Evolutionary conservation across 1,140 invertebrate species (phyloP), one percentile per base, ranked within the genome.

Genomic region (Rhopalosiphum padi): DNA sequence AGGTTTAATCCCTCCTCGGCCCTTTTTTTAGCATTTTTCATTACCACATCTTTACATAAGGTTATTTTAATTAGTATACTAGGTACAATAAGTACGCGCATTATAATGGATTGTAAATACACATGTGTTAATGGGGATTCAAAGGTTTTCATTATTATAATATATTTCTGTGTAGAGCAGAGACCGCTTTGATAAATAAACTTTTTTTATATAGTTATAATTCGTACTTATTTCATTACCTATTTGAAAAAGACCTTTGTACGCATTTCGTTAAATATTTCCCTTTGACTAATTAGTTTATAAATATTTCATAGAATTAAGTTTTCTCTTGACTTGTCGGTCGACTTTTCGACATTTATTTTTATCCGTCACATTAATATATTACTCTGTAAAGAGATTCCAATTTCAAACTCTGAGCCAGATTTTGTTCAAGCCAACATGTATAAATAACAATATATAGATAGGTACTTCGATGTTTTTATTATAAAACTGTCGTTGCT

Each of bases 121-220:
- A 89, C 21, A 11, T 15, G 9, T 53, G 9, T 25, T 25, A 25
- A 89, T 8, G 5, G 11, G 8, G 55, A 25, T 23, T 55, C 35
- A 89, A 89, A 89, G 51, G 35, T 55, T 55, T 55, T 89, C 22
- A 25, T 41, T 55, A 89, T 55, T 23, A 55, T 25, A 41, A 37
- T 89, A 37, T 53, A 89, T 11, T n/a, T 23, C 48, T 35, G 8
- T 6, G 60, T n/a, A 5, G 5, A n/a, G 15, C 30, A 11, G 3
- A n/a, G n/a, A 23, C n/a, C 87, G 6, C n/a, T 89, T 53, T 53
- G n/a, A 35, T 53, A 37, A 25, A 37, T 23, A 18, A 4, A 68
- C 2, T 68, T 89, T 89, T n/a, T 22, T 88, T 51, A 23, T 23
- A 53, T 88, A 53, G 22, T 89, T 89, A 53, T 89, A 89, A 87